Conservation (phyloP, 2,888 invertebrate genomes). For the Sphecodes monilicornis region DNA sequence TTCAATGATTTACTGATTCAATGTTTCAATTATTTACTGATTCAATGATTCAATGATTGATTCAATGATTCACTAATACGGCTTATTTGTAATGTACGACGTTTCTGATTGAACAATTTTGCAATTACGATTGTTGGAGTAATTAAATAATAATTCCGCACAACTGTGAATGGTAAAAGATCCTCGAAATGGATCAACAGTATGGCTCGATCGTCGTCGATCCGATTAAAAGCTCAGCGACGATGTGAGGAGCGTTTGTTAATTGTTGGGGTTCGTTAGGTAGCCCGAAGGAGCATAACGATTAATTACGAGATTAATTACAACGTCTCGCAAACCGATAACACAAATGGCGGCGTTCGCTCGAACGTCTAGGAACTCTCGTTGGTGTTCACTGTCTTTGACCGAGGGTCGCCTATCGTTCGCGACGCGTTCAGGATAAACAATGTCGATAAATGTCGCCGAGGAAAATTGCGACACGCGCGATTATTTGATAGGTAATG, state of each 20-base stretch:
- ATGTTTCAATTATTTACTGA: too few relatives aligned
- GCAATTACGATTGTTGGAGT: background rate
- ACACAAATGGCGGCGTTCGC: constrained; percentile 67
- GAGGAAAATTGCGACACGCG: background rate
- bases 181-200: background rate
- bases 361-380: constrained; percentile 75
- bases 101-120: too few relatives aligned
- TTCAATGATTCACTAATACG: background rate
- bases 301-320: constrained; percentile 12
- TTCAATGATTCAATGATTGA: background rate
- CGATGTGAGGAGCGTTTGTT: constrained; percentile 34
- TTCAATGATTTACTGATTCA: too few relatives aligned
- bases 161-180: background rate
- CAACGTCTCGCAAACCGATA: constrained; percentile 10
- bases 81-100: background rate
- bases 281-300: constrained; percentile 37
- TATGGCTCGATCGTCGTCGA: constrained; percentile 5
- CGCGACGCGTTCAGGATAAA: constrained; percentile 8
- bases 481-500: background rate
- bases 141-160: constrained; percentile 1
- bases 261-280: constrained; percentile 55
- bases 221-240: constrained; percentile 11
- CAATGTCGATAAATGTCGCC: background rate
- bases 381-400: constrained; percentile 78
- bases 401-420: constrained; percentile 70